Conservation (phyloP, 2,888 invertebrate species). For the Rhodophaea formosa region DNA sequence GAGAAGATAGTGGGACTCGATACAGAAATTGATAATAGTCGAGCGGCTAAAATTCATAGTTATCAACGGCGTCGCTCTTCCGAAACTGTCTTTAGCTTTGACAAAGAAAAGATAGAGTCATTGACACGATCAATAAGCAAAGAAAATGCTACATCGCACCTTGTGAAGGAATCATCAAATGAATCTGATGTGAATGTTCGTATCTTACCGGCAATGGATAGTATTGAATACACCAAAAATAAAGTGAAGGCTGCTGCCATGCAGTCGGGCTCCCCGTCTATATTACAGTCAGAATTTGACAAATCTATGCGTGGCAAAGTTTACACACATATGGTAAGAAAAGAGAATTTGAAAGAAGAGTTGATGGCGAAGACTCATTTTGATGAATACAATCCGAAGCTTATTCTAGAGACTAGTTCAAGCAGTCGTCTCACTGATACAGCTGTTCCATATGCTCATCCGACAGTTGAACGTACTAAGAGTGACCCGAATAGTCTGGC, state of each 20-base stretch:
- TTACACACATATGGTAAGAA: conserved; percentile 68
- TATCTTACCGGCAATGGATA: conserved; percentile 76
- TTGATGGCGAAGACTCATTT: conserved; percentile 85
- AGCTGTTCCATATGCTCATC: conserved; percentile 82
- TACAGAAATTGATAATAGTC: conserved; percentile 72
- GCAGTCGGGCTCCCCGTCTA: conserved; percentile 73
- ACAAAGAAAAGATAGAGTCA: conserved; percentile 88
- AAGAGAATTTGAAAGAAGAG: conserved; percentile 82
- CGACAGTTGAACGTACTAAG: conserved; percentile 90
- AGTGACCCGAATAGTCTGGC: conserved; percentile 92
- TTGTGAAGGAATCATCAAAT: conserved; percentile 75
- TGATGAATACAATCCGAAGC: conserved; percentile 87
- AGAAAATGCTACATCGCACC: conserved; percentile 58
- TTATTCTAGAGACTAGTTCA: conserved; percentile 77
- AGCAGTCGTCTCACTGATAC: conserved; percentile 75
- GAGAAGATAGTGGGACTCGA: conserved; percentile 77
- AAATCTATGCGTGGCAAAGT: conserved; percentile 74
- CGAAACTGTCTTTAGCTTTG: conserved; percentile 88
- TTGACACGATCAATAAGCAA: conserved; percentile 81
- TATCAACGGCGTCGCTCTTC: conserved; percentile 85
- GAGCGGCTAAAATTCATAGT: conserved; percentile 68
- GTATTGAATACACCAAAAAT: conserved; percentile 79
- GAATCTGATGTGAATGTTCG: conserved; percentile 76
- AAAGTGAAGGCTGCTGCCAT: conserved; percentile 65
- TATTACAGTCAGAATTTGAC: conserved; percentile 83